phyloP scores from a whole-genome alignment of 2,113 vertebrate species.

The Ptyas mucosa region DNA sequence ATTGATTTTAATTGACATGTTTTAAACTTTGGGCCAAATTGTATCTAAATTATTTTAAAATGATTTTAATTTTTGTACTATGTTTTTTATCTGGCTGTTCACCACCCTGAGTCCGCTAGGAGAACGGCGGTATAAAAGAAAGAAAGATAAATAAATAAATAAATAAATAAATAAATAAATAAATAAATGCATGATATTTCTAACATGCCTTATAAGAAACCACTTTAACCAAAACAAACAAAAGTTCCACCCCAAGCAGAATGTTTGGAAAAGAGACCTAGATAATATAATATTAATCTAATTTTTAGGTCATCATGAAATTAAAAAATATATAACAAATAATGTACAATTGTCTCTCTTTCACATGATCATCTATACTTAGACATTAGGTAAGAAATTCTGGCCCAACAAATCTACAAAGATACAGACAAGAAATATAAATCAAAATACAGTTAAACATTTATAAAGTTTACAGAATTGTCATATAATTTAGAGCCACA shows the following conservation, averaged over 20 bases:
- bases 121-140: too few species aligned
- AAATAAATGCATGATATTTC: background rate
- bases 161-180: too few species aligned
- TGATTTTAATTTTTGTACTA: too few species aligned
- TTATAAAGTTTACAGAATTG: background rate
- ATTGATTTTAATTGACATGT: too few species aligned
- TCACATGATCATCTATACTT: background rate
- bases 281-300: background rate
- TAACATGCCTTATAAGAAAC: background rate
- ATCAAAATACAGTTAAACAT: background rate
- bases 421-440: background rate
- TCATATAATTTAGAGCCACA: background rate
- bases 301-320: background rate
- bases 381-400: background rate
- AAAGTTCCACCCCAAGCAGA: background rate
- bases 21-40: too few species aligned
- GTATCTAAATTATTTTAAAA: too few species aligned
- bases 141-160: too few species aligned
- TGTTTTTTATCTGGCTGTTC: too few species aligned
- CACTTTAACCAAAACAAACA: too few species aligned
- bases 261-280: background rate
- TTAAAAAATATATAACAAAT: background rate
- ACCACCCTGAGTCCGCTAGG: too few species aligned
- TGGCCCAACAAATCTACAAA: background rate
- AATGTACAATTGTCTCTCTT: background rate